phyloP scores from a whole-genome alignment of 2,888 invertebrate genomes.

The Tetragonula carbonaria region DNA sequence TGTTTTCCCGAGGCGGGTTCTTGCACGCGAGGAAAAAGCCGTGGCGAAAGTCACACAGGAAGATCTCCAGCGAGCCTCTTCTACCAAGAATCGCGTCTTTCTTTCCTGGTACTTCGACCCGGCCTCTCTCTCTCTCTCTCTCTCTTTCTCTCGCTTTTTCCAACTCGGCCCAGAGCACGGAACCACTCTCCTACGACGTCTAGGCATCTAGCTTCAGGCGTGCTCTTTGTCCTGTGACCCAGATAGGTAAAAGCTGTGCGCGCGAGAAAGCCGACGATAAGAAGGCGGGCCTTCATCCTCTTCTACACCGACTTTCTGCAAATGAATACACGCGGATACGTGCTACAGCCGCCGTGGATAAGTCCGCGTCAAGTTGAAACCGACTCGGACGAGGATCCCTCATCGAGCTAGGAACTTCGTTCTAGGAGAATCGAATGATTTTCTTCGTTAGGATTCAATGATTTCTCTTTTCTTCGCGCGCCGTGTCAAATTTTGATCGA shows the following conservation, averaged over 20 bases:
- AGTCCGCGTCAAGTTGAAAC: not conserved
- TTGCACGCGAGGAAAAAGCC: conserved; percentile 21
- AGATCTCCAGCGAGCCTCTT: conserved; percentile 23
- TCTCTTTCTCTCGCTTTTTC: not conserved
- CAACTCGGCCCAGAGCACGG: not conserved
- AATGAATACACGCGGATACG: conserved; percentile 9
- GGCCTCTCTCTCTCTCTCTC: not conserved
- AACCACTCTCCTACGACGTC: conserved; percentile 64
- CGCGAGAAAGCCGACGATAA: conserved; percentile 36
- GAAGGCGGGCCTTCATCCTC: conserved; percentile 1
- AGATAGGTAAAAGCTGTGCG: conserved; percentile 65
- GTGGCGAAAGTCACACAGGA: conserved; percentile 46
- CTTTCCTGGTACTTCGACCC: conserved; percentile 43
- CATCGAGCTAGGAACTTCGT: too few relatives aligned
- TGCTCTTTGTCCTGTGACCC: conserved; percentile 74
- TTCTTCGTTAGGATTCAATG: too few relatives aligned
- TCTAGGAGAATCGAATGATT: too few relatives aligned
- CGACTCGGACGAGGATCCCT: too few relatives aligned
- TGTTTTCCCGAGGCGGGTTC: conserved; percentile 27
- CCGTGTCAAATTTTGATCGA: too few relatives aligned
- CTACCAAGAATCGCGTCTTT: conserved; percentile 45
- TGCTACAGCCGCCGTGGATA: not conserved
- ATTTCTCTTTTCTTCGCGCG: too few relatives aligned
- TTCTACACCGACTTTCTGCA: not conserved
- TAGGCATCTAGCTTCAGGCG: conserved; percentile 63